These are phyloP conservation scores for Kradibia gibbosae DNA, from an alignment of 1,140 invertebrate species.

Conservation along the genomic window DNA sequence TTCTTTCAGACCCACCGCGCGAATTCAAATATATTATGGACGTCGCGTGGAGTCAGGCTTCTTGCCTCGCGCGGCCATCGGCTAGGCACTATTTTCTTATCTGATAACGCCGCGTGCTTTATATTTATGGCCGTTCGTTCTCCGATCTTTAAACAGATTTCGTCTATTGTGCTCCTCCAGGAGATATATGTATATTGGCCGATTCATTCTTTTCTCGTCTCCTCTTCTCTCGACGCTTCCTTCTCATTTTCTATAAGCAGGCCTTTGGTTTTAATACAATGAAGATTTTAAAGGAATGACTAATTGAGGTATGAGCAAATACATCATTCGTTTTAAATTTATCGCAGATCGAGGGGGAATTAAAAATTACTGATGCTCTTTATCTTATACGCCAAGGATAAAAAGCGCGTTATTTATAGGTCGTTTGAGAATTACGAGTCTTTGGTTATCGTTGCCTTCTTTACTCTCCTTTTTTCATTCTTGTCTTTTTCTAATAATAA, in stretches of 20 bases:
- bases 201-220: slow-evolving; percentile 30
- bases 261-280: slow-evolving; percentile 36
- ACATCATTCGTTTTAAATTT: slow-evolving; percentile 42
- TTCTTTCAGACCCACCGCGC: slow-evolving; percentile 57
- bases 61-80: slow-evolving; percentile 10
- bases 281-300: slow-evolving; percentile 49
- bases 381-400: slow-evolving; percentile 32
- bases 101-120: slow-evolving; percentile 38
- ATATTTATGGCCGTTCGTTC: slow-evolving; percentile 36
- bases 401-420: slow-evolving; percentile 47
- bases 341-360: slow-evolving; percentile 45
- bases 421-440: slow-evolving; percentile 50
- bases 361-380: slow-evolving; percentile 52
- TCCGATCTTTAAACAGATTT: slow-evolving; percentile 36
- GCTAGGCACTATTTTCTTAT: slow-evolving; percentile 36
- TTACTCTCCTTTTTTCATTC: slow-evolving; percentile 7
- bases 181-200: slow-evolving; percentile 38
- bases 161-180: slow-evolving; percentile 37
- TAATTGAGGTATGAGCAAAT: slow-evolving; percentile 43
- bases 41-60: slow-evolving; percentile 50
- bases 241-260: neutral
- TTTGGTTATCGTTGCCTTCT: slow-evolving; percentile 32
- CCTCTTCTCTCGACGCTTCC: neutral
- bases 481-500: no score
- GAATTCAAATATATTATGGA: slow-evolving; percentile 58